A percentile compares a stretch with the other conserved stretches of the same genome.
These are phyloP conservation scores for Capitulum mitella DNA, from an alignment of 2,888 invertebrate genomes.

Conservation along the genomic window DNA sequence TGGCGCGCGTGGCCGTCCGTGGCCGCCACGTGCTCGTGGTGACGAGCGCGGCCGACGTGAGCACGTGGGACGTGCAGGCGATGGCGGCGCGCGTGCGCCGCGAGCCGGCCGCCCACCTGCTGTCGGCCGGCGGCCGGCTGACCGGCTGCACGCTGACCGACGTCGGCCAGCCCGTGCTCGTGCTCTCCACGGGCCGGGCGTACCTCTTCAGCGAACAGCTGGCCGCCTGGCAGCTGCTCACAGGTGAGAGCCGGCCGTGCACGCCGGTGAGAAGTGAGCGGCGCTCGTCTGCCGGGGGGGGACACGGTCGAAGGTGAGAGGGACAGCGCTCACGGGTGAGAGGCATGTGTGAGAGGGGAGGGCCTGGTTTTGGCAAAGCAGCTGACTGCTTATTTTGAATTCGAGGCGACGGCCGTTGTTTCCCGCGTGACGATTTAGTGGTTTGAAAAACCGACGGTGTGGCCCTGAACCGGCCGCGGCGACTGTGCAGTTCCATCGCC, in stretches of 20 bases:
- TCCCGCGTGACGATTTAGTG: too few species aligned
- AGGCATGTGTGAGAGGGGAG: too few species aligned
- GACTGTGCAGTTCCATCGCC: too few species aligned
- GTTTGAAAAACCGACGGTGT: too few species aligned
- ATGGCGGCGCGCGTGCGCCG: background rate
- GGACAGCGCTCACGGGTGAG: background rate
- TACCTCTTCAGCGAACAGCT: background rate
- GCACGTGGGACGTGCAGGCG: slow-evolving; percentile 33
- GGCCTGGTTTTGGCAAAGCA: too few species aligned
- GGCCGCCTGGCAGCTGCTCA: background rate
- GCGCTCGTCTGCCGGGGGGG: too few species aligned
- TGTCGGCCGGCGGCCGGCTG: background rate
- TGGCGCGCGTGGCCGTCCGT: slow-evolving; percentile 32
- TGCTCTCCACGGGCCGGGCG: background rate
- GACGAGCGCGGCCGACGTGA: slow-evolving; percentile 32
- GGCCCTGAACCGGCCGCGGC: too few species aligned
- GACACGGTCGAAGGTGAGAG: background rate
- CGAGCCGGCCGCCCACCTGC: background rate
- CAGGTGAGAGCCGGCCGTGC: background rate
- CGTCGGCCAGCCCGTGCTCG: slow-evolving; percentile 8
- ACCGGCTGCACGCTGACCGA: slow-evolving; percentile 8
- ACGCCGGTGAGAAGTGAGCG: too few species aligned
- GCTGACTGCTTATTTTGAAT: too few species aligned
- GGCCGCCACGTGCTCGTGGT: slow-evolving; percentile 32
- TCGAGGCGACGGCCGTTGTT: too few species aligned